These are phyloP conservation scores for Atherinosoma microstoma DNA, from an alignment of 2,797 vertebrate genomes.

Conservation along the genomic window DNA sequence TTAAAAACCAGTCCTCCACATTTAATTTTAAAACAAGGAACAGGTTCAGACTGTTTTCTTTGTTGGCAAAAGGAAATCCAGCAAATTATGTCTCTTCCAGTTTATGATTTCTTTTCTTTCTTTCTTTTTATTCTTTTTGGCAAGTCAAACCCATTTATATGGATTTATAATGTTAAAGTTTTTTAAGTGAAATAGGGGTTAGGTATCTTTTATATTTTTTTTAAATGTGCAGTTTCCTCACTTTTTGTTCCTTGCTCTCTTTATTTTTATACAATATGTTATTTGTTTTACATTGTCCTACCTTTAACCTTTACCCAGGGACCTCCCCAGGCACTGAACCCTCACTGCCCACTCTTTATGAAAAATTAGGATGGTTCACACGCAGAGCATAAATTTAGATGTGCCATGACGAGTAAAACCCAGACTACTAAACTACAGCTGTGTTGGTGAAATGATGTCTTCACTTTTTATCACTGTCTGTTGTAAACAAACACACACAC, in stretches of 20 bases:
- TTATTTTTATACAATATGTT: conserved; percentile 14
- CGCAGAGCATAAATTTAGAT: conserved; percentile 35
- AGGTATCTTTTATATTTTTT: background rate
- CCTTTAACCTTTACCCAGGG: conserved; percentile 50
- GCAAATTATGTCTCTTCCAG: conserved; percentile 1
- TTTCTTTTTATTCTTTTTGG: background rate
- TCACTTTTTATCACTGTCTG: conserved; percentile 1
- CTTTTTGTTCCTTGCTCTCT: conserved; percentile 12
- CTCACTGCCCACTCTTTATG: conserved; percentile 35
- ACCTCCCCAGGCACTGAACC: conserved; percentile 38
- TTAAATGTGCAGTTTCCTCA: no score
- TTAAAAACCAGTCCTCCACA: conserved; percentile 45
- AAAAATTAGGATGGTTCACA: conserved; percentile 55
- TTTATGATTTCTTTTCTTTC: background rate
- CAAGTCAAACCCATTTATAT: background rate
- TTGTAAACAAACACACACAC: conserved; percentile 21
- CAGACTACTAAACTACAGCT: conserved; percentile 45
- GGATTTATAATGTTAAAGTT: background rate
- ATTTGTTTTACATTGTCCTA: conserved; percentile 46
- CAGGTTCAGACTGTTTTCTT: conserved; percentile 18
- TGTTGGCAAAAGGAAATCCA: conserved; percentile 15
- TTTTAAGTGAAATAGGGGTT: background rate
- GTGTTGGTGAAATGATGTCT: conserved; percentile 6
- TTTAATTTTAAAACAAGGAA: conserved; percentile 32
- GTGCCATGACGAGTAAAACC: conserved; percentile 49